phyloP scores from a whole-genome alignment of 1,140 invertebrate genomes.

The Hermatobates lingyangjiaoensis region DNA sequence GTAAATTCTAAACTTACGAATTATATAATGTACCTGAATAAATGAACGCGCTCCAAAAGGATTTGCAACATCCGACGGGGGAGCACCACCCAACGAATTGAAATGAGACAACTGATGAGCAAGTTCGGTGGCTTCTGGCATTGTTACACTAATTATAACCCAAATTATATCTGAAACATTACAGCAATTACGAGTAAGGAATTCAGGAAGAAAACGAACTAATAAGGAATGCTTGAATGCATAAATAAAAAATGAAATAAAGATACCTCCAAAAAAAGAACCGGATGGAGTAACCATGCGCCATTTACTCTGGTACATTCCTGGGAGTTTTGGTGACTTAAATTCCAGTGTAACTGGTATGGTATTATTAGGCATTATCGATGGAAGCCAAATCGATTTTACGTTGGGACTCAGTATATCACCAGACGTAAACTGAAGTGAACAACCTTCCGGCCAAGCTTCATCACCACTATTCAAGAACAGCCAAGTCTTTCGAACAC shows the following conservation, averaged over 20 bases:
- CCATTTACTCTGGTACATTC: slow-evolving; percentile 67
- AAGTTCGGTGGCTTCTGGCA: slow-evolving; percentile 42
- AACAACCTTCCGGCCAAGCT: slow-evolving; percentile 56
- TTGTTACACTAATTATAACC: slow-evolving; percentile 44
- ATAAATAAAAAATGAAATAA: not conserved
- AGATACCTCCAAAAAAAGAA: slow-evolving; percentile 61
- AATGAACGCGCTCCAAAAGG: no score
- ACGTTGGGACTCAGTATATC: slow-evolving; percentile 31
- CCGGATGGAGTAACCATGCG: slow-evolving; percentile 58
- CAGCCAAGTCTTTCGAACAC: slow-evolving; percentile 61
- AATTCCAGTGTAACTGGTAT: slow-evolving; percentile 46
- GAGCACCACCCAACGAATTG: slow-evolving; percentile 22
- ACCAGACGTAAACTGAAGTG: slow-evolving; percentile 42
- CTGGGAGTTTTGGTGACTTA: slow-evolving; percentile 41
- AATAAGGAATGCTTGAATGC: not conserved
- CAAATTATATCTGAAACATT: slow-evolving; percentile 41
- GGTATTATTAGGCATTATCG: slow-evolving; percentile 42
- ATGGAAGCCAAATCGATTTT: slow-evolving; percentile 34
- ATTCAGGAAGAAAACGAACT: not conserved
- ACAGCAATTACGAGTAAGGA: slow-evolving; percentile 9
- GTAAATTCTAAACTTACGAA: no score
- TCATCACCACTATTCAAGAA: slow-evolving; percentile 61
- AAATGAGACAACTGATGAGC: slow-evolving; percentile 46
- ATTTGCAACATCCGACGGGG: no score
- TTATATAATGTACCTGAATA: no score